These are phyloP conservation scores for Ophion slaviceki DNA, from an alignment of 2,888 invertebrate genomes.

Conservation along the genomic window DNA sequence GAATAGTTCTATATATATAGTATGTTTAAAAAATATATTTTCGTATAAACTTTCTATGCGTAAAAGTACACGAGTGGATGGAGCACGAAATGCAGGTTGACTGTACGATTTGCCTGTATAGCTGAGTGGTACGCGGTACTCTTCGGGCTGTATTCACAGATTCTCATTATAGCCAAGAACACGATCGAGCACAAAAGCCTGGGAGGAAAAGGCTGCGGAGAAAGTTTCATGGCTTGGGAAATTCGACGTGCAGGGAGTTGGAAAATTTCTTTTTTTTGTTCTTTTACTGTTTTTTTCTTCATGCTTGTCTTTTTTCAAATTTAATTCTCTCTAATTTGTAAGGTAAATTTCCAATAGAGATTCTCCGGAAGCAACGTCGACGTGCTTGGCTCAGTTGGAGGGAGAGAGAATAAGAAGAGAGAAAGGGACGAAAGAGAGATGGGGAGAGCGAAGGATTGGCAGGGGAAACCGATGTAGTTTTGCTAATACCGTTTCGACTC, in stretches of 20 bases:
- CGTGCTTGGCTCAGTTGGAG: slow-evolving; percentile 17
- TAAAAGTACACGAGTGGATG: neutral
- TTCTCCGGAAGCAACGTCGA: slow-evolving; percentile 69
- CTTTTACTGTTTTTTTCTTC: neutral
- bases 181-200: slow-evolving; percentile 79
- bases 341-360: slow-evolving; percentile 82
- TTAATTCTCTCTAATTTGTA: slow-evolving; percentile 82
- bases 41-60: slow-evolving; percentile 1
- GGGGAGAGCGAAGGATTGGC: slow-evolving; percentile 3
- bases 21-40: neutral
- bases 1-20: neutral
- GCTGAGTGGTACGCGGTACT: slow-evolving; percentile 11
- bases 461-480: slow-evolving; percentile 54
- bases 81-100: neutral
- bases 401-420: slow-evolving; percentile 10
- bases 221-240: slow-evolving; percentile 69
- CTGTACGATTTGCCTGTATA: slow-evolving; percentile 19
- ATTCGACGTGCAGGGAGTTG: slow-evolving; percentile 65
- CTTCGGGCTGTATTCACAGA: slow-evolving; percentile 67
- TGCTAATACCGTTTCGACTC: slow-evolving; percentile 60
- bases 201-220: slow-evolving; percentile 66
- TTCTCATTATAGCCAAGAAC: slow-evolving; percentile 79
- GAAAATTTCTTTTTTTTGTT: slow-evolving; percentile 24
- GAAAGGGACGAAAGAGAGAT: slow-evolving; percentile 56
- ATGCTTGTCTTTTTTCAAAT: slow-evolving; percentile 76